Evolutionary conservation across 1,140 invertebrate species (phyloP).

Genomic region (Aphelinus atriplicis): DNA sequence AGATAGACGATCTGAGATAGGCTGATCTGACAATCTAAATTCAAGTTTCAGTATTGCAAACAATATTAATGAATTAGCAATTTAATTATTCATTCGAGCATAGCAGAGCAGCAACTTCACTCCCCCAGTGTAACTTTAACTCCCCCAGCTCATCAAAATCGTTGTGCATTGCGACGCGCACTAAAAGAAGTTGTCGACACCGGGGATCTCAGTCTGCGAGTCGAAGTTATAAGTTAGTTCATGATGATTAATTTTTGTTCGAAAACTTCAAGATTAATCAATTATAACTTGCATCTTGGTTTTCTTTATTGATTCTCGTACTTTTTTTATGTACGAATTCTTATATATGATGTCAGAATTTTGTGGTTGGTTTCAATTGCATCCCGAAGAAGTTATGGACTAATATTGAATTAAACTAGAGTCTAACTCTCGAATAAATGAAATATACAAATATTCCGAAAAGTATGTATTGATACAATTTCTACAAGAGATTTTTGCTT

Average conservation of each 20-base stretch:
- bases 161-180: slow-evolving; percentile 21
- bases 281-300: too few species aligned
- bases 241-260: slow-evolving; percentile 19
- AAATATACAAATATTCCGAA: too few species aligned
- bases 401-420: too few species aligned
- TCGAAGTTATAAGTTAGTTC: slow-evolving; percentile 14
- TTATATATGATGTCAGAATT: background rate
- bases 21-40: slow-evolving; percentile 28
- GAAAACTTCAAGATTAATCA: too few species aligned
- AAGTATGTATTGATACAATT: too few species aligned
- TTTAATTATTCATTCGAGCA: slow-evolving; percentile 33
- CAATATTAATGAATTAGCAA: slow-evolving; percentile 39
- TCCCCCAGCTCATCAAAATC: slow-evolving; percentile 36
- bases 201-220: background rate
- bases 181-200: slow-evolving; percentile 28
- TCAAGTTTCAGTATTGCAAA: slow-evolving; percentile 29
- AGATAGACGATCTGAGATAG: too few species aligned
- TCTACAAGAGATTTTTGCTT: too few species aligned
- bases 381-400: too few species aligned
- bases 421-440: too few species aligned
- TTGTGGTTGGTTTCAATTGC: too few species aligned
- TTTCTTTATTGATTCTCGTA: too few species aligned
- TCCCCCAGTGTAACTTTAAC: slow-evolving; percentile 32
- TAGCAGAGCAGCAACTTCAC: slow-evolving; percentile 15
- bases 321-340: background rate